A percentile compares a stretch with the other conserved stretches of the same genome.
Evolutionary conservation across 1,140 invertebrate species (phyloP).

Genomic region (Drosophila repletoides): DNA sequence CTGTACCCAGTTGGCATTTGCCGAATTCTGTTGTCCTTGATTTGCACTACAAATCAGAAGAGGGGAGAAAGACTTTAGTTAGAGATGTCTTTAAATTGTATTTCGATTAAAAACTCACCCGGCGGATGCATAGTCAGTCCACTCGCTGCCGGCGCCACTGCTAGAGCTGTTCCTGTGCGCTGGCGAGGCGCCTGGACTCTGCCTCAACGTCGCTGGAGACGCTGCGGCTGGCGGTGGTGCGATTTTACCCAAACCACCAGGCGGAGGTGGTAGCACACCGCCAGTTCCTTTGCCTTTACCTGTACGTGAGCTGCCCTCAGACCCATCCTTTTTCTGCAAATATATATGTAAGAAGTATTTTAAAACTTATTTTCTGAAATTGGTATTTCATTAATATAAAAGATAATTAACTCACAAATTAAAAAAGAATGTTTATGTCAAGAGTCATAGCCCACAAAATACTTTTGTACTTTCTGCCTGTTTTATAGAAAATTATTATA

Average conservation of each 20-base stretch:
- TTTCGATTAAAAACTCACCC: conserved; percentile 79
- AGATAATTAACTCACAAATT: too few relatives aligned
- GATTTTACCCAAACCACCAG: conserved; percentile 85
- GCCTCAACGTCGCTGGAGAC: conserved; percentile 84
- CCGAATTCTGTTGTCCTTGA: conserved; percentile 83
- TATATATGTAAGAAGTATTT: background rate
- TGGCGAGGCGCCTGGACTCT: conserved; percentile 87
- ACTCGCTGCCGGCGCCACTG: conserved; percentile 85
- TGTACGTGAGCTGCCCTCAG: conserved; percentile 86
- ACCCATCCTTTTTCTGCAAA: conserved; percentile 93
- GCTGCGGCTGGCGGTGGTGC: conserved; percentile 94
- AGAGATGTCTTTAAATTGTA: background rate
- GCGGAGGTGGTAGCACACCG: conserved; percentile 75
- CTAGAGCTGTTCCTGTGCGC: conserved; percentile 85
- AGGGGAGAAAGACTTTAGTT: background rate
- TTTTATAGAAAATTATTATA: too few relatives aligned
- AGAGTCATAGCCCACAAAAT: too few relatives aligned
- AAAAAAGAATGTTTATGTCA: too few relatives aligned
- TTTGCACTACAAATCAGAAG: conserved; percentile 72
- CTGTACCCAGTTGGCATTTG: conserved; percentile 88
- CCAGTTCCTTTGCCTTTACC: conserved; percentile 84
- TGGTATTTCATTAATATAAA: too few relatives aligned
- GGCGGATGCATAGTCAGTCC: conserved; percentile 92
- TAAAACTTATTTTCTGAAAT: background rate
- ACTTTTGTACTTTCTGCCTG: too few relatives aligned